These are phyloP conservation scores for Morinoia aosen DNA, from an alignment of 2,888 invertebrate genomes.

Conservation along the genomic window DNA sequence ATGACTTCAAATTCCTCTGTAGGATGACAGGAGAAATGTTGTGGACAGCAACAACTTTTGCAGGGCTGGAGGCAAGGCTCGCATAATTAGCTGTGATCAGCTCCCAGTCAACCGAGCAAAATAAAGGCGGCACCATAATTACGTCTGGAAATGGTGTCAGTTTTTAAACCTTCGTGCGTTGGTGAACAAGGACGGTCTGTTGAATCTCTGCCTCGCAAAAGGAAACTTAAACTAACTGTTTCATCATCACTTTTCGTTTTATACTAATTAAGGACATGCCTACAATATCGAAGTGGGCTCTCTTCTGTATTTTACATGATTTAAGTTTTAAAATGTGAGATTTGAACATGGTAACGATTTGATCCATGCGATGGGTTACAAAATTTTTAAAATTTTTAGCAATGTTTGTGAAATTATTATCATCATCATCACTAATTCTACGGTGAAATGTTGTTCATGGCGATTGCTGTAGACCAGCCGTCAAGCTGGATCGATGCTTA, in stretches of 20 bases:
- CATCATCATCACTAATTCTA: no score
- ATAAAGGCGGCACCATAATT: neutral
- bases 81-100: slow-evolving; percentile 8
- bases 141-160: neutral
- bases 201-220: neutral
- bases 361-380: no score
- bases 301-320: no score
- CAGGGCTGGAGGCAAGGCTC: slow-evolving; percentile 30
- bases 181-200: neutral
- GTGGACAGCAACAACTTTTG: slow-evolving; percentile 17
- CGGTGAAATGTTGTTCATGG: no score
- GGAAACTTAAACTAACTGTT: neutral
- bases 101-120: neutral
- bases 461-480: no score
- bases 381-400: no score
- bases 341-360: no score
- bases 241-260: neutral
- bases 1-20: slow-evolving; percentile 15
- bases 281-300: no score
- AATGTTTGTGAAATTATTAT: no score
- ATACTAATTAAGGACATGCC: no score
- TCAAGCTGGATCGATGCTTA: no score
- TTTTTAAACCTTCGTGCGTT: neutral
- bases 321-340: no score
- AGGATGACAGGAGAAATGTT: slow-evolving; percentile 18